Evolutionary conservation across 2,113 vertebrate genomes (phyloP), one percentile per base, ranked within the genome.

Genomic region (Bettongia penicillata): DNA sequence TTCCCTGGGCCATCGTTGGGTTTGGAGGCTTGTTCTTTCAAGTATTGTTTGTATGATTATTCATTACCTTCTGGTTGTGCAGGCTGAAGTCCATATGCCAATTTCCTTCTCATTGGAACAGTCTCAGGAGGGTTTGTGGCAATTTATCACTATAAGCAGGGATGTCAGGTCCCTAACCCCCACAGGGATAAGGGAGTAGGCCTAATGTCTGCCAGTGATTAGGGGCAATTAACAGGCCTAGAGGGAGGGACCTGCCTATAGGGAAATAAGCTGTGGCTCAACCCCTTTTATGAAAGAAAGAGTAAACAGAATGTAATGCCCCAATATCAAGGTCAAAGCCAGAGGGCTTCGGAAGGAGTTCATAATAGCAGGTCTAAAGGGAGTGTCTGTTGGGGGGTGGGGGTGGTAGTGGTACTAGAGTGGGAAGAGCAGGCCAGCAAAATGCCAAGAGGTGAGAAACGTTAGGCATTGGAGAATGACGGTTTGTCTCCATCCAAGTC

Each of bases 11-110:
- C 68, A 84, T 84, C 0, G 0, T 19, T 84, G n/a, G 37, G 5
- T 43, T 84, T 23, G 68, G 68, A 84, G n/a, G 37, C 37, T 84
- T 4, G 16, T 0, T 84, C n/a, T 84, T 84, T n/a, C 43, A n/a
- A n/a, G n/a, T 84, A 84, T 84, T 84, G n/a, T 84, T 43, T 84
- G 68, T n/a, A 84, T 84, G n/a, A 84, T 84, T 84, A 84, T 84
- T 84, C 68, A 43, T 84, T 43, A 84, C 68, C 68, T 84, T 84
- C 37, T 84, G 68, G 61, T 84, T 43, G 68, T 22, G 37, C 68
- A 22, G 0, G 19, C n/a, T 84, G 19, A 84, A 84, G 68, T 84
- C 68, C 68, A 84, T 43, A 84, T 84, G 68, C 68, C 68, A 84
- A 23, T 84, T 84, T 84, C 68, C n/a, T 84, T 84, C 68, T 19